Conservation (phyloP, 2,113 vertebrate genomes). For the Asarcornis scutulata region DNA sequence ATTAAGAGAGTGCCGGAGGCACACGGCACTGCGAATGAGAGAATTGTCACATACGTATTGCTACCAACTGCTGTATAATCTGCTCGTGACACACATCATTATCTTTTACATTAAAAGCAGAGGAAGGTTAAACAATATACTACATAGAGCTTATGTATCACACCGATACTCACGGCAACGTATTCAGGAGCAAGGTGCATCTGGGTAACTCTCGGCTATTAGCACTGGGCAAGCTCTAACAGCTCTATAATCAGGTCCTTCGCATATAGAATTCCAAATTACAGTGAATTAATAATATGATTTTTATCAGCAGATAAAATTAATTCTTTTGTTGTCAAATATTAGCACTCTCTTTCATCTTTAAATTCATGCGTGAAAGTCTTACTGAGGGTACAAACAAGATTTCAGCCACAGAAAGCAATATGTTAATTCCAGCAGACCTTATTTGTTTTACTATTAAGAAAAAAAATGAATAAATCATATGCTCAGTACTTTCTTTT, state of each 20-base stretch:
- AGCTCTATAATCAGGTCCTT: conserved; percentile 31
- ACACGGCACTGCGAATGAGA: not conserved
- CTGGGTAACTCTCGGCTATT: not conserved
- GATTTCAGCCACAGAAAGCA: conserved; percentile 23
- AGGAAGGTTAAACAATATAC: conserved; percentile 31
- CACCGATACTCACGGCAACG: not conserved
- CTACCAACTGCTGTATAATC: not conserved
- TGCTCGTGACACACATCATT: conserved; percentile 41
- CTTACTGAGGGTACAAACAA: conserved; percentile 9
- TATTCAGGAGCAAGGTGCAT: not conserved
- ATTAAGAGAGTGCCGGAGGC: not conserved
- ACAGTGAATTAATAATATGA: conserved; percentile 35
- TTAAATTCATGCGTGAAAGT: conserved; percentile 38
- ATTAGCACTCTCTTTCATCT: conserved; percentile 22
- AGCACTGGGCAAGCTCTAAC: conserved; percentile 60
- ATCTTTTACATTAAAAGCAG: conserved; percentile 41
- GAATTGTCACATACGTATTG: not conserved
- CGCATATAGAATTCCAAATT: conserved; percentile 50
- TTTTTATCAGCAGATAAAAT: conserved; percentile 64
- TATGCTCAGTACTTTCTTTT: conserved; percentile 41
- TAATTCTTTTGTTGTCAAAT: conserved; percentile 64
- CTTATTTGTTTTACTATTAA: conserved; percentile 27
- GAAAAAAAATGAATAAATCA: not conserved
- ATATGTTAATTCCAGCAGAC: conserved; percentile 42
- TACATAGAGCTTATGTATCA: not conserved